Base-by-base conservation (phyloP, 2,113 vertebrate genomes). In the Perca schrenkii region DNA sequence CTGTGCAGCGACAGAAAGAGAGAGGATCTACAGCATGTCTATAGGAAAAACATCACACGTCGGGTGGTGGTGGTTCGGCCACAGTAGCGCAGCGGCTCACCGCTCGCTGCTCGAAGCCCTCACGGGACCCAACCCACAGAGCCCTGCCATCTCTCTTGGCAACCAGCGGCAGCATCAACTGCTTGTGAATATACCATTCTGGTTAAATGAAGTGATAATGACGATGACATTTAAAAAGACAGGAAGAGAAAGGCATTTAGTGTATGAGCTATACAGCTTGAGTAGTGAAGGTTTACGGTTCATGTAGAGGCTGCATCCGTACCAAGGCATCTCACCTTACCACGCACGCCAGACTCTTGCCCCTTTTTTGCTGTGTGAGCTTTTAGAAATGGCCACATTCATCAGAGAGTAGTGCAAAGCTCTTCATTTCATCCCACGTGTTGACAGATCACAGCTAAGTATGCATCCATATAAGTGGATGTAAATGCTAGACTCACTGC, bases 1-100 rank as follows among this genome's bases (percentile, higher is more conserved):
- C 92, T 94, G 90, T 93, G 90, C 85, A 64, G 79, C 87, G 36
- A 66, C 70, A 77, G 74, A 79, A 69, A 81, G 50, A 79, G 88
- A 68, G 83, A 74, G 86, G 71, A 56, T 71, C 82, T 82, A 78
- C 68, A 78, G 47, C 52, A 47, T 68, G 74, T 74, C 67, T 79
- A 66, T 74, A 47, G 84, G 64, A 19, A 15, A n/a, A 82, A 77
- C 80, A 50, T 67, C 22, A 70, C 73, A 67, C 49, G 14, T 16
- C 6, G 40, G 63, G 54, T 40, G 36, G 58, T 40, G 36, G 58
- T 19, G 40, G 36, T 76, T 13, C 5, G 62, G 52, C 68, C 65
- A 52, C 56, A 7, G 34, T 4, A n/a, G 72, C 28, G 13, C 61
- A 10, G 3, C 49, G 74, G 52, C 25, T 79, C 47, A 1, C 53